Base-by-base conservation (phyloP, 2,888 invertebrate genomes). In the Folsomia manolachei region DNA sequence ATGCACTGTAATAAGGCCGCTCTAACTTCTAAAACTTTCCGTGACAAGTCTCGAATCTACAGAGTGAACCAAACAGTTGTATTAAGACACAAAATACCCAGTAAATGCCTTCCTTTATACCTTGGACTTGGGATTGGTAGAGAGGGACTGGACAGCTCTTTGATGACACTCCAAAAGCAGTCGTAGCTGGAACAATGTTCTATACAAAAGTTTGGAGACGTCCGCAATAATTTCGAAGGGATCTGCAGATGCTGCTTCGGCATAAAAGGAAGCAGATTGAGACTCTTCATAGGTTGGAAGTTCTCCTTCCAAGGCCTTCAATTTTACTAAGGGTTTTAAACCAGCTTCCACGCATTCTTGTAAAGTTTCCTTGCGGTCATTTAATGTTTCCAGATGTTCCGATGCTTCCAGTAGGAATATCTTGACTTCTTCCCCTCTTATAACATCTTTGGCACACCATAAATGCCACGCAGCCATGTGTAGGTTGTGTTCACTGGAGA, bases 361-460 rank as follows among this genome's bases (percentile, higher is more conserved):
- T 14, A 75, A 68, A 11, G 95, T 94, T 83, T 97, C 95, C 81
- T 93, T 90, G 73, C 94, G 89, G 84, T 97, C 95, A 80, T 94
- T 90, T 83, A 94, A 96, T 0, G 96, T 97, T 84, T 97, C 97
- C 79, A 96, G 88, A 84, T 97, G 97, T 82, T 97, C 97, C 82
- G 95, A 93, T 78, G 97, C 91, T 84, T 97, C 96, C 53, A 97
- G 86, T 82, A 96, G 90, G 77, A 93, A 92, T 83, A 93, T 95
- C 67, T 94, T 89, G 69, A 97, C 87, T 1, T 91, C 89, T 83
- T 97, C 96, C 19, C 71, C 70, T 60, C 69, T 65, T 11, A 75
- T 75, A 26, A 73, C 69, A 19, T 75, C 75, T 60, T 75, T 75
- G 9, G 75, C 70, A 25, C 73, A 73, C 75, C 75, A 75, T 27